Conservation (phyloP, 2,888 invertebrate species). For the Ectobius pallidus region DNA sequence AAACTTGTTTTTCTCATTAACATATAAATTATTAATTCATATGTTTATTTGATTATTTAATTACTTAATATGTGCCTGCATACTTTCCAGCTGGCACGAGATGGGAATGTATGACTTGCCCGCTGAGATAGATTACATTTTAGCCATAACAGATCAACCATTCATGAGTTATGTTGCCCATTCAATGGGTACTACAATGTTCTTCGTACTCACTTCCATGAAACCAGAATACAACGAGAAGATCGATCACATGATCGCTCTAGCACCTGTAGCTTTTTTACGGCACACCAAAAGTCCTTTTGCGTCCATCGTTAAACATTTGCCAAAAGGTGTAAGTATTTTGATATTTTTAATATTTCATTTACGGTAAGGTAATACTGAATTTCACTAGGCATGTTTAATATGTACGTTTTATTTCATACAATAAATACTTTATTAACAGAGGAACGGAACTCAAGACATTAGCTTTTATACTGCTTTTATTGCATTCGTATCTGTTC, state of each 20-base stretch:
- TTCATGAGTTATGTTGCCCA: background rate
- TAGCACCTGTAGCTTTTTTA: constrained; percentile 72
- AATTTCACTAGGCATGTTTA: no score
- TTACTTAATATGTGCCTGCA: background rate
- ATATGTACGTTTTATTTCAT: no score
- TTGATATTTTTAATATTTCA: no score
- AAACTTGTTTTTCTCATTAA: no score
- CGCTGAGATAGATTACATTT: constrained; percentile 75
- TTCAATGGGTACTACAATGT: constrained; percentile 23
- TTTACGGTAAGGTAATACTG: no score
- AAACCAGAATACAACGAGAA: constrained; percentile 71
- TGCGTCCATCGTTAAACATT: background rate
- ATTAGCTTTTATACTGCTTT: no score
- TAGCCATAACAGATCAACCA: constrained; percentile 49
- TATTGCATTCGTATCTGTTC: no score
- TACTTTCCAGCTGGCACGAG: constrained; percentile 73
- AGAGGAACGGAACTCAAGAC: no score
- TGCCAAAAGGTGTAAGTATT: background rate
- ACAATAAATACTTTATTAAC: no score
- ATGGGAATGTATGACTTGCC: constrained; percentile 82
- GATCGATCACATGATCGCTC: constrained; percentile 67
- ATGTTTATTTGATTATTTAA: background rate
- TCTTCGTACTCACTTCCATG: constrained; percentile 70
- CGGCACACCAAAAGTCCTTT: background rate
- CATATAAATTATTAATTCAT: no score